Evolutionary conservation across 2,888 invertebrate species (phyloP).

Genomic region (Hemaris fuciformis): DNA sequence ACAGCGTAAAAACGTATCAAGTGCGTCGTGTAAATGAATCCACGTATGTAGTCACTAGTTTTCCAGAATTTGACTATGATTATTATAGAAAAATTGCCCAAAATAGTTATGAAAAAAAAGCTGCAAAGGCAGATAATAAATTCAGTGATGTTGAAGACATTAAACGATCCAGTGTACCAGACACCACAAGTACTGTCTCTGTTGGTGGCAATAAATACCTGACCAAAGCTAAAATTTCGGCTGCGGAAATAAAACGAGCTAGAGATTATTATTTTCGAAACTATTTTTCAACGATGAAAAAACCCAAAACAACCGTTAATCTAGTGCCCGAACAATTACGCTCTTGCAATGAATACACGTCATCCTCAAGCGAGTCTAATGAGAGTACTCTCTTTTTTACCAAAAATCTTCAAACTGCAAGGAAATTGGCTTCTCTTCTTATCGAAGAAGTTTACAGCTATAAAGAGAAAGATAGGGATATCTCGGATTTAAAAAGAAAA

Average conservation of each 20-base stretch:
- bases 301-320: conserved; percentile 21
- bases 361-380: background rate
- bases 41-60: conserved; percentile 57
- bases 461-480: background rate
- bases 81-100: conserved; percentile 16
- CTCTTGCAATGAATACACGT: background rate
- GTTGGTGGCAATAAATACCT: conserved; percentile 38
- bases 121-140: conserved; percentile 21
- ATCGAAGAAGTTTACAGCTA: conserved; percentile 28
- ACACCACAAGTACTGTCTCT: conserved; percentile 27
- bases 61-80: conserved; percentile 48
- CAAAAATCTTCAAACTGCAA: conserved; percentile 46
- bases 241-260: conserved; percentile 49
- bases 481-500: background rate
- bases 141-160: background rate
- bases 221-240: conserved; percentile 37
- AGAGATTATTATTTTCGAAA: conserved; percentile 61
- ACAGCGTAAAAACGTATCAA: conserved; percentile 59
- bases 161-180: background rate
- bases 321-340: conserved; percentile 15
- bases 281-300: conserved; percentile 43
- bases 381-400: background rate
- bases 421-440: conserved; percentile 49
- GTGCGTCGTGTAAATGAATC: conserved; percentile 61
- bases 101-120: conserved; percentile 19